Evolutionary conservation across 2,113 vertebrate species (phyloP).

Genomic region (Neogobius melanostomus): DNA sequence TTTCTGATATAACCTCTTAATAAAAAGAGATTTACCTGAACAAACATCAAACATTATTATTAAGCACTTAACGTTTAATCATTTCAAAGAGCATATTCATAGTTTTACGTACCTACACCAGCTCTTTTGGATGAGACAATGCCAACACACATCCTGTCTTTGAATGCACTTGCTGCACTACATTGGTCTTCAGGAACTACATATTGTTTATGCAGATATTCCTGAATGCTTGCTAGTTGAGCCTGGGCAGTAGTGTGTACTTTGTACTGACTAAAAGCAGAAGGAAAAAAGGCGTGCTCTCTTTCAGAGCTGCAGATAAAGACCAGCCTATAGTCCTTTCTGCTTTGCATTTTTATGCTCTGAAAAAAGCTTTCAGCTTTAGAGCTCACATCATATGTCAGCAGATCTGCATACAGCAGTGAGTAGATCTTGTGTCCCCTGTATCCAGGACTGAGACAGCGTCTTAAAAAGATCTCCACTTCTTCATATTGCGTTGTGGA

Average conservation of each 20-base stretch:
- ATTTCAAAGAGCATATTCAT: too few relatives aligned
- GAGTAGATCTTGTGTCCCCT: constrained; percentile 81
- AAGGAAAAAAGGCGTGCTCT: constrained; percentile 89
- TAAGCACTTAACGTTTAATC: not conserved
- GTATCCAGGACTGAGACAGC: constrained; percentile 80
- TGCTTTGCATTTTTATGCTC: constrained; percentile 67
- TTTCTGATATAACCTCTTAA: constrained; percentile 80
- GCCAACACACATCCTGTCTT: constrained; percentile 80
- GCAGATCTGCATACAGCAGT: constrained; percentile 85
- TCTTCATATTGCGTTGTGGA: constrained; percentile 83
- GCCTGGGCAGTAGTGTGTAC: constrained; percentile 83
- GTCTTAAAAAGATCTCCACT: constrained; percentile 86
- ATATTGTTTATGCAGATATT: constrained; percentile 83
- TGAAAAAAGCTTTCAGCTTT: constrained; percentile 84
- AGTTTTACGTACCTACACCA: constrained; percentile 84
- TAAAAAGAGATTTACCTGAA: constrained; percentile 92
- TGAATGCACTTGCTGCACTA: constrained; percentile 84
- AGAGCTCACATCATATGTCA: constrained; percentile 87
- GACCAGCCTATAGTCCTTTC: constrained; percentile 79
- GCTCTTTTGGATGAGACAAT: constrained; percentile 87
- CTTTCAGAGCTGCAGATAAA: constrained; percentile 85
- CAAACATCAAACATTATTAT: not conserved
- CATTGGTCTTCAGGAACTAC: constrained; percentile 46
- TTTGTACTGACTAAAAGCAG: constrained; percentile 87
- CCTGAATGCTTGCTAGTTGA: constrained; percentile 66